phyloP scores from a whole-genome alignment of 2,113 vertebrate genomes.

The Emydocephalus ijimae region DNA sequence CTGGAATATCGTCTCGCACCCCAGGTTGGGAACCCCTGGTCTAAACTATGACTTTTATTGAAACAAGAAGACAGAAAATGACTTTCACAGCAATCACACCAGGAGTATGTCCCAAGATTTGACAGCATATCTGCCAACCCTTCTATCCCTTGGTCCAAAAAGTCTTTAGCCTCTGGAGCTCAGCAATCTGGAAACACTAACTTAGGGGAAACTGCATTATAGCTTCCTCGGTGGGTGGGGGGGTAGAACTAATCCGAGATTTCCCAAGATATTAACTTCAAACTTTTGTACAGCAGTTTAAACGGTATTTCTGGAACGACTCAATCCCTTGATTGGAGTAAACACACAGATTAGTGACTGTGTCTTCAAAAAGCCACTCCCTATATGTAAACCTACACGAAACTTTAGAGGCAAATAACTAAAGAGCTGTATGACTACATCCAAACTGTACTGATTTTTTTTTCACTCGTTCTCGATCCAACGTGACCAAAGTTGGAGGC shows the following conservation, averaged over 20 bases:
- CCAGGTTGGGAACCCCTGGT: too few relatives aligned
- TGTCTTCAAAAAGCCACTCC: not conserved
- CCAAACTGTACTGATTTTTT: not conserved
- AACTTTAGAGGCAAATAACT: not conserved
- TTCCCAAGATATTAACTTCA: not conserved
- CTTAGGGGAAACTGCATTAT: not conserved
- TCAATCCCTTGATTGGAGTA: too few relatives aligned
- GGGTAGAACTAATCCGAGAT: not conserved
- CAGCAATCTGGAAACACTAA: not conserved
- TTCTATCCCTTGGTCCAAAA: not conserved
- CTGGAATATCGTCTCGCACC: too few relatives aligned
- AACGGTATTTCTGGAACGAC: not conserved
- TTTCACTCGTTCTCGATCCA: not conserved
- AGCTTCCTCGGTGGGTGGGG: not conserved
- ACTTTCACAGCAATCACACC: not conserved
- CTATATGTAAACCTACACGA: not conserved
- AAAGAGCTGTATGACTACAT: not conserved
- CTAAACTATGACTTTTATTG: not conserved
- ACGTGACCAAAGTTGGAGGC: not conserved
- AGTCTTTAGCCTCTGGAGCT: not conserved
- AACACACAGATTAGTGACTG: not conserved
- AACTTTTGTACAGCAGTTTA: not conserved
- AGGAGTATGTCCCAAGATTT: not conserved
- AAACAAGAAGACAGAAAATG: not conserved
- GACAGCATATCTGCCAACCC: not conserved